phyloP scores from a whole-genome alignment of 2,888 invertebrate species.

The Melolontha melolontha region DNA sequence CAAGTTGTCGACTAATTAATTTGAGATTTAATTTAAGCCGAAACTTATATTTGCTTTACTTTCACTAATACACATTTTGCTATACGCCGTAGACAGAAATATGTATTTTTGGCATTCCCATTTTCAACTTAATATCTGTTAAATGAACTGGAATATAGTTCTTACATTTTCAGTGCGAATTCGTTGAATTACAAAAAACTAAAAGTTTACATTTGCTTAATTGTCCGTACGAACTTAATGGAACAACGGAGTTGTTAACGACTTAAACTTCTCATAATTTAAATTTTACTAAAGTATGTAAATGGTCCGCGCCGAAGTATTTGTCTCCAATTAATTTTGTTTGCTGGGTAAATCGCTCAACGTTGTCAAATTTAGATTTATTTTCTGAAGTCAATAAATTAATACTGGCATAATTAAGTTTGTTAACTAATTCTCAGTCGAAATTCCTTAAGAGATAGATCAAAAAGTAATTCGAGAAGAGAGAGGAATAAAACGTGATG shows the following conservation, averaged over 20 bases:
- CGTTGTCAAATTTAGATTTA: conserved; percentile 47
- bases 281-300: conserved; percentile 35
- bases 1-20: no score
- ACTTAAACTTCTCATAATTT: conserved; percentile 42
- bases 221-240: conserved; percentile 45
- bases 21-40: no score
- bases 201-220: conserved; percentile 43
- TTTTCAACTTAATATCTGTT: no score
- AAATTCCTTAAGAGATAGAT: conserved; percentile 37
- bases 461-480: conserved; percentile 44
- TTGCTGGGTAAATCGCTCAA: conserved; percentile 44
- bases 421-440: conserved; percentile 44
- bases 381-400: conserved; percentile 45
- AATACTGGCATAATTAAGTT: conserved; percentile 46
- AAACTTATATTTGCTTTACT: no score
- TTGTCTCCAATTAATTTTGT: conserved; percentile 48
- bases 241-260: conserved; percentile 45
- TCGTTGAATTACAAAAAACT: conserved; percentile 5
- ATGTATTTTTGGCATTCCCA: no score
- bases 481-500: conserved; percentile 42
- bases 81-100: no score
- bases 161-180: background rate
- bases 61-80: no score
- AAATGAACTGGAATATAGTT: conserved; percentile 26
- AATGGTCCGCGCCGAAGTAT: conserved; percentile 28